Evolutionary conservation across 2,888 invertebrate species (phyloP), one percentile per base, ranked within the genome.

Genomic region (Drosophila engyochracea): DNA sequence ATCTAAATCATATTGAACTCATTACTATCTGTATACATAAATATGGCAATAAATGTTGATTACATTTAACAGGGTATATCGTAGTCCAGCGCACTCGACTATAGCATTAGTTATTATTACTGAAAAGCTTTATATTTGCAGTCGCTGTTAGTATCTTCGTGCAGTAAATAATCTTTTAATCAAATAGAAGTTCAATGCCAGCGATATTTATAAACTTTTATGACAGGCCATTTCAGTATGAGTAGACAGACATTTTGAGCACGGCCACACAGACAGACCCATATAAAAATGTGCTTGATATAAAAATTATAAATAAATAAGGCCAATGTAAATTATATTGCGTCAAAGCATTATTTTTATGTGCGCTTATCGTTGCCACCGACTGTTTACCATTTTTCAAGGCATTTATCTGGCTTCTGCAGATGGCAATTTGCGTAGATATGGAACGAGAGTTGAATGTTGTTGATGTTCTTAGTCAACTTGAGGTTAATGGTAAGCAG

Each of bases 201-300:
- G 57, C 73, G 61, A 64, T 83, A 74, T 85, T 89, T 89, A 83
- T 89, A 83, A 77, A 74, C 66, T 71, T 85, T 83, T 75, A 84
- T 60, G 77, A 68, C 61, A 28, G 54, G 33, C 72, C 52, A 71
- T 79, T 81, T 54, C 59, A 10, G 51, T 16, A 28, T 47, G 47
- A 59, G 37, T 57, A 19, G 30, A 14, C 57, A 33, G 51, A 19
- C 41, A 33, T 28, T 47, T 22, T 7, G 10, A 60, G 51, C 44
- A 39, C 14, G 44, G 28, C 55, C 51, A 51, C 19, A 47, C 53
- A 63, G 81, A 63, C 69, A 53, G 62, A 66, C 49, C 68, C 77
- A 58, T 62, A 67, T 70, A 14, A 22, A 35, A 79, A 79, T 60
- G 62, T 63, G 63, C 30, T 68, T n/a, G 28, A 72, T 66, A 81